Evolutionary conservation across 1,140 invertebrate genomes (phyloP), one percentile per base, ranked within the genome.

Genomic region (Batillaria attramentaria): DNA sequence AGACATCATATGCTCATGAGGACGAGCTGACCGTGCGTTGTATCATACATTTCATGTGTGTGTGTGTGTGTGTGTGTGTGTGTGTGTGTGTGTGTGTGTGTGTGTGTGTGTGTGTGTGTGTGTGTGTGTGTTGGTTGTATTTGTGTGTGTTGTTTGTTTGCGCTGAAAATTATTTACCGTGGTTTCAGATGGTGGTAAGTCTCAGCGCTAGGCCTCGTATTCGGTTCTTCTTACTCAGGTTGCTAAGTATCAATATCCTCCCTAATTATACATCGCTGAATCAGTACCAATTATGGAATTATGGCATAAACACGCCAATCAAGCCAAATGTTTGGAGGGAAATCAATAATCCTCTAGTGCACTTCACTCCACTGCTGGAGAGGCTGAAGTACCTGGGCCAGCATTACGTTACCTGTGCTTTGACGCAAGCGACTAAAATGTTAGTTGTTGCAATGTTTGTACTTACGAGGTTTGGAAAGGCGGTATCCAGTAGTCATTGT

Each of bases 401-500:
- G n/a, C n/a, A n/a, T n/a, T n/a, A n/a, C n/a, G n/a, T n/a, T n/a
- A n/a, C n/a, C n/a, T n/a, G n/a, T n/a, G n/a, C n/a, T n/a, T n/a
- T n/a, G n/a, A n/a, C n/a, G n/a, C n/a, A n/a, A n/a, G n/a, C n/a
- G n/a, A n/a, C n/a, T n/a, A n/a, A n/a, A n/a, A n/a, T n/a, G n/a
- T n/a, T n/a, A n/a, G n/a, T n/a, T n/a, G n/a, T n/a, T n/a, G n/a
- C n/a, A n/a, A n/a, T n/a, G n/a, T n/a, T n/a, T n/a, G 28, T 31
- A 75, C 73, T 75, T 75, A 75, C 73, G 37, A n/a, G 37, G 39
- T 31, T 18, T 60, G 73, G 33, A 65, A 65, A 16, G 79, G 79
- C 18, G 84, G 84, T 28, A 80, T 65, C 84, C 84, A 86, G 69
- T 83, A 86, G 33, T 86, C 83, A 42, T 77, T 41, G 79, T 86